A percentile compares a stretch with the other conserved stretches of the same genome.
These are phyloP conservation scores for Acanthococcus lagerstroemiae DNA, from an alignment of 2,888 invertebrate species.

Conservation along the genomic window DNA sequence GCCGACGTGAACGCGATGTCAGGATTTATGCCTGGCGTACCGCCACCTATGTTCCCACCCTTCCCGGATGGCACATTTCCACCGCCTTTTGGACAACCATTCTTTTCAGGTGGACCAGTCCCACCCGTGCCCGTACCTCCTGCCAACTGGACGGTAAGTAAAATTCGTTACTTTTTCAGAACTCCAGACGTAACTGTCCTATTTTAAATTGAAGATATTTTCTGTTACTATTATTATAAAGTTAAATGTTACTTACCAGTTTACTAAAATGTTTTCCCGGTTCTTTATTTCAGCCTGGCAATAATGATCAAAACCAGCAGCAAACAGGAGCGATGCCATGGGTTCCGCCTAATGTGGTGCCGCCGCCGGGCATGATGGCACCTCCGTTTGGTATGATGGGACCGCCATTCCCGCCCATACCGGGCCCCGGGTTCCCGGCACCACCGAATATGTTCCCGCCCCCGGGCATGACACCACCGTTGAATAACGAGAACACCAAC, in stretches of 20 bases:
- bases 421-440: constrained; percentile 1
- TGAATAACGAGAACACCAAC: not conserved
- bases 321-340: constrained; percentile 12
- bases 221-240: not conserved
- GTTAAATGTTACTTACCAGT: not conserved
- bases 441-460: constrained; percentile 20
- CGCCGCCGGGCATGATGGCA: constrained; percentile 20
- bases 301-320: constrained; percentile 3
- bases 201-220: no score
- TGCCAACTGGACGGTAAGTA: constrained; percentile 16
- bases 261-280: not conserved
- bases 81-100: constrained; percentile 17
- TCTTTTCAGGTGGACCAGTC: constrained; percentile 13
- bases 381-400: constrained; percentile 19
- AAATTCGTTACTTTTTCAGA: not conserved
- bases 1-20: constrained; percentile 9
- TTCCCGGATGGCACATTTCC: constrained; percentile 19
- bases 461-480: constrained; percentile 10
- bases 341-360: constrained; percentile 20
- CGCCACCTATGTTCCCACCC: constrained; percentile 18
- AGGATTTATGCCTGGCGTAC: constrained; percentile 8
- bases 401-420: constrained; percentile 8
- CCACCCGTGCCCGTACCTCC: not conserved
- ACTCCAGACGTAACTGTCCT: no score
- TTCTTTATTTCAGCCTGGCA: constrained; percentile 5